Evolutionary conservation across 2,113 vertebrate genomes (phyloP).

Genomic region (Sterna hirundo): DNA sequence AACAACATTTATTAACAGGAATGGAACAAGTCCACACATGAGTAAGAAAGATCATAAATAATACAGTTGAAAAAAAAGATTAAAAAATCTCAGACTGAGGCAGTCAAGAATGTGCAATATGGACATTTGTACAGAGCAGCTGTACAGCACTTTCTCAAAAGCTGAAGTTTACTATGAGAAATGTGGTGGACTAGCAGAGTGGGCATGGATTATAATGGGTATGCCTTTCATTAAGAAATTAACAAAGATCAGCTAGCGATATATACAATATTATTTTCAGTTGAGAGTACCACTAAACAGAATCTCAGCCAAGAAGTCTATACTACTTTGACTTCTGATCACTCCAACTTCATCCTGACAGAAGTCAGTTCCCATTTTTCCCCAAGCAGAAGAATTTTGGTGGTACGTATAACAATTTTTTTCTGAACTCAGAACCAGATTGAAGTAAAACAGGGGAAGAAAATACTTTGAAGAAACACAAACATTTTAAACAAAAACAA

Average conservation of each 20-base stretch:
- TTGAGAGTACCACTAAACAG: conserved; percentile 21
- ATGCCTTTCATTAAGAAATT: conserved; percentile 15
- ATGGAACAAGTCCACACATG: conserved; percentile 69
- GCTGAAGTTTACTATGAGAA: conserved; percentile 16
- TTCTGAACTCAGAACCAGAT: conserved; percentile 36
- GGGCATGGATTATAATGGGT: not conserved
- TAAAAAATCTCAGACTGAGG: conserved; percentile 31
- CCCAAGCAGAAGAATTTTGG: conserved; percentile 48
- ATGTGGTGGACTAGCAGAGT: not conserved
- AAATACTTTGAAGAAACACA: conserved; percentile 63
- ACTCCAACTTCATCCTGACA: conserved; percentile 61
- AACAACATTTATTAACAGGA: conserved; percentile 84
- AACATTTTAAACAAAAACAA: conserved; percentile 73
- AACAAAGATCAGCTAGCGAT: not conserved
- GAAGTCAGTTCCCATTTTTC: conserved; percentile 53
- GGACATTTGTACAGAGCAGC: conserved; percentile 19
- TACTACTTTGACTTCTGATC: conserved; percentile 65
- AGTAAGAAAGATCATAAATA: conserved; percentile 54
- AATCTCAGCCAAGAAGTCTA: conserved; percentile 45
- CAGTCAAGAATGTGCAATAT: not conserved
- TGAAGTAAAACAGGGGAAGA: conserved; percentile 42
- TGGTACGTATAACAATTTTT: conserved; percentile 1
- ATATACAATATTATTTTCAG: not conserved
- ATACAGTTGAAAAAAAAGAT: conserved; percentile 66
- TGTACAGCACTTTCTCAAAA: conserved; percentile 7